phyloP scores from a whole-genome alignment of 2,113 vertebrate genomes.

The Acinonyx jubatus region DNA sequence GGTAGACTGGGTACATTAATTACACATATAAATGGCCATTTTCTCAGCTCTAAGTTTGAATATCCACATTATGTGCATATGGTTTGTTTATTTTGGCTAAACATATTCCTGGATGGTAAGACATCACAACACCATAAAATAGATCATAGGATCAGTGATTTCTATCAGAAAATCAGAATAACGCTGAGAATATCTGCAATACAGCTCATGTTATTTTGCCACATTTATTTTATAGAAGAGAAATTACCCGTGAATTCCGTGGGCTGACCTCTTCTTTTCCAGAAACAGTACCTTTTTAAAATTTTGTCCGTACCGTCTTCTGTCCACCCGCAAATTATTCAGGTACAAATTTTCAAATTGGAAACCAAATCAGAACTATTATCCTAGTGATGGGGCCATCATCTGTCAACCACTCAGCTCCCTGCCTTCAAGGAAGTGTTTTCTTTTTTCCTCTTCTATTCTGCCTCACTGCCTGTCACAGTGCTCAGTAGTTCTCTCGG shows the following conservation, averaged over 20 bases:
- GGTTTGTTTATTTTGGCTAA: constrained; percentile 17
- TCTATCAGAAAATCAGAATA: not conserved
- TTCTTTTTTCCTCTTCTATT: not conserved
- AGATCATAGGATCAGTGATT: not conserved
- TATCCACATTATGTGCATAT: not conserved
- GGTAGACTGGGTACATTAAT: constrained; percentile 4
- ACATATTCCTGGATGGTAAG: not conserved
- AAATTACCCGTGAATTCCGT: not conserved
- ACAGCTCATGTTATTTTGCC: not conserved
- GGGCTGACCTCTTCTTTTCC: not conserved
- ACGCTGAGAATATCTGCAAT: not conserved
- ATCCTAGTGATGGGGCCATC: not conserved
- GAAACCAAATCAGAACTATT: not conserved
- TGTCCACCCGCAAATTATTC: not conserved
- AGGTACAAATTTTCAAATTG: not conserved
- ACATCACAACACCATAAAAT: not conserved
- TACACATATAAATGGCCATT: constrained; percentile 33
- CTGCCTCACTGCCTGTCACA: not conserved
- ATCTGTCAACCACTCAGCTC: not conserved
- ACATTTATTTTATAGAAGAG: not conserved
- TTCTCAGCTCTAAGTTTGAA: constrained; percentile 55
- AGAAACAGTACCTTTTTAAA: not conserved
- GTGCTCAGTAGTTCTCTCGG: constrained; percentile 40
- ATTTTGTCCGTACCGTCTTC: not conserved
- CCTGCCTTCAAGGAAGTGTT: not conserved